phyloP scores from a whole-genome alignment of 2,888 invertebrate genomes.

The Ceriagrion tenellum region DNA sequence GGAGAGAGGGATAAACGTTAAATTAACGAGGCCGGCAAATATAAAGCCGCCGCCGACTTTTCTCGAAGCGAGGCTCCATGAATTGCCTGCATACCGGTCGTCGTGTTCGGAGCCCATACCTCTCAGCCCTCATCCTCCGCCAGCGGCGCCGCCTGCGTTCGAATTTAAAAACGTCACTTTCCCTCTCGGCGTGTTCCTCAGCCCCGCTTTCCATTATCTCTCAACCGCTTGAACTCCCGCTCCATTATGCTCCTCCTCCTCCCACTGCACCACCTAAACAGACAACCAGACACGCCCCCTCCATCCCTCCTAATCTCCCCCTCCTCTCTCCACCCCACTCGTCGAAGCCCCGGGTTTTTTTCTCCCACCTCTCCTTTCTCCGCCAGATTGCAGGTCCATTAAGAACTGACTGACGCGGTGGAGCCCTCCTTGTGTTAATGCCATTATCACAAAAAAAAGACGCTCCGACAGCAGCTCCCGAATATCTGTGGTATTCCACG shows the following conservation, averaged over 20 bases:
- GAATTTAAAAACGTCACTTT: neutral
- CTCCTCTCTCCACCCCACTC: neutral
- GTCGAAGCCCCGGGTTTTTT: neutral
- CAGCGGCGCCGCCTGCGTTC: neutral
- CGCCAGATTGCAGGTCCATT: conserved; percentile 17
- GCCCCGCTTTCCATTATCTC: neutral
- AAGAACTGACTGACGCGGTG: neutral
- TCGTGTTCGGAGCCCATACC: neutral
- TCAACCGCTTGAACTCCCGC: neutral
- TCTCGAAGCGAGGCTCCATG: neutral
- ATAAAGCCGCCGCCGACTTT: neutral
- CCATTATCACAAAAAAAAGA: neutral
- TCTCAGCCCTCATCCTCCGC: neutral
- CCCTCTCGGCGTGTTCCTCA: neutral
- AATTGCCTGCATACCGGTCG: neutral
- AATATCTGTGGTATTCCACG: neutral
- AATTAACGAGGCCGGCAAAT: neutral
- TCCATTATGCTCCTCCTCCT: neutral
- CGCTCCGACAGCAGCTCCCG: neutral
- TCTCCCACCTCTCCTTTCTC: neutral
- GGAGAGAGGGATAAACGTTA: neutral
- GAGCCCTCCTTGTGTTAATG: neutral
- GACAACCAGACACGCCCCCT: neutral
- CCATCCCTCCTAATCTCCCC: neutral
- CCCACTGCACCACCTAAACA: neutral